Evolutionary conservation across 2,113 vertebrate genomes (phyloP).

Genomic region (Phyllostomus hastatus): DNA sequence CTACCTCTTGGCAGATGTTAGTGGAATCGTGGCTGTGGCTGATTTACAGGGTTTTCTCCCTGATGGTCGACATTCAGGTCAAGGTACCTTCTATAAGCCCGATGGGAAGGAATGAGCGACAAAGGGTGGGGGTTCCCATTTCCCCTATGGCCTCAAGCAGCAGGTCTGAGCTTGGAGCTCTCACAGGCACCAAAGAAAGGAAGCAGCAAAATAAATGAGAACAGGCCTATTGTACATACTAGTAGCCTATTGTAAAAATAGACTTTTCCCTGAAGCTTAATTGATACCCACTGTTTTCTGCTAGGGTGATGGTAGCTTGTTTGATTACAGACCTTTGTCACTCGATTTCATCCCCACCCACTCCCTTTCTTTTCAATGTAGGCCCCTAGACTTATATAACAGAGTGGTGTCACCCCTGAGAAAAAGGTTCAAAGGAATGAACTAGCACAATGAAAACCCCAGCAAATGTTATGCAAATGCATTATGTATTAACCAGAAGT

Average conservation of each 20-base stretch:
- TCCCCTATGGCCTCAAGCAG: not conserved
- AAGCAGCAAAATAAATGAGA: not conserved
- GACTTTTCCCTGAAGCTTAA: constrained; percentile 43
- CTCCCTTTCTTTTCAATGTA: constrained; percentile 47
- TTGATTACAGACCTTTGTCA: constrained; percentile 69
- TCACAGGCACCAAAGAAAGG: not conserved
- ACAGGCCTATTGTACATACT: not conserved
- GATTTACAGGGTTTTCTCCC: constrained; percentile 30
- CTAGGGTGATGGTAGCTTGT: constrained; percentile 40
- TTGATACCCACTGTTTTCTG: constrained; percentile 32
- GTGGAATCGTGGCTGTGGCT: not conserved
- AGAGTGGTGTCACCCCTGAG: constrained; percentile 52
- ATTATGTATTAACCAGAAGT: constrained; percentile 77
- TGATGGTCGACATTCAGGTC: constrained; percentile 15
- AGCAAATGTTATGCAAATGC: constrained; percentile 80
- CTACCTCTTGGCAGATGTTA: not conserved
- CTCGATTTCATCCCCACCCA: constrained; percentile 35
- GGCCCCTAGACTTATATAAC: constrained; percentile 62
- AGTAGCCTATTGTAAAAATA: constrained; percentile 2
- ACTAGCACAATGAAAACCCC: constrained; percentile 72
- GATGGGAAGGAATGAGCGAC: not conserved
- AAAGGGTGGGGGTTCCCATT: not conserved
- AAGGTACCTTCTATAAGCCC: not conserved
- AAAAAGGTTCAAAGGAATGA: constrained; percentile 72
- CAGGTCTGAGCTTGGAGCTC: not conserved